Conservation (phyloP, 2,797 vertebrate species). For the Pogonophryne albipinna region DNA sequence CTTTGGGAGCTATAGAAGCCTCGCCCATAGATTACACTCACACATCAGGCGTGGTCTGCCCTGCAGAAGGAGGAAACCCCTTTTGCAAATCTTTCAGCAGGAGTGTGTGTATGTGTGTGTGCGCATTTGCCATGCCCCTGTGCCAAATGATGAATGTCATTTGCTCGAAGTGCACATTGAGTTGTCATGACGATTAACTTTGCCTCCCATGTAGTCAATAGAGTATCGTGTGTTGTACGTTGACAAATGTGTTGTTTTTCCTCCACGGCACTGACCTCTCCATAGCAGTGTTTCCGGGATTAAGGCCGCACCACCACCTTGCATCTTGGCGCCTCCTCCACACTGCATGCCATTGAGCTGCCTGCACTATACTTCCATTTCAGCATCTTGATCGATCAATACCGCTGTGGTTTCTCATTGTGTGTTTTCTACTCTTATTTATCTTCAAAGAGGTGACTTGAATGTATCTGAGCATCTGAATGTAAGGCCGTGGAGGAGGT, state of each 20-base stretch:
- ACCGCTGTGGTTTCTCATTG: constrained; percentile 64
- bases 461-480: constrained; percentile 69
- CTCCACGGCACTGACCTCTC: constrained; percentile 72
- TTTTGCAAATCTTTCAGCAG: constrained; percentile 34
- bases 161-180: constrained; percentile 77
- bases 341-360: constrained; percentile 77
- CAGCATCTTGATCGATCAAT: constrained; percentile 77
- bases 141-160: constrained; percentile 81
- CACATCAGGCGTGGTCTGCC: constrained; percentile 18
- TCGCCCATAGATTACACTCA: constrained; percentile 29
- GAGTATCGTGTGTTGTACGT: constrained; percentile 63
- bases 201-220: constrained; percentile 75
- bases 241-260: constrained; percentile 72
- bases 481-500: constrained; percentile 54
- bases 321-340: constrained; percentile 77
- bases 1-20: constrained; percentile 41
- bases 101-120: constrained; percentile 35
- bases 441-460: constrained; percentile 46
- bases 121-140: constrained; percentile 71
- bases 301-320: constrained; percentile 62
- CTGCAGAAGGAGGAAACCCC: constrained; percentile 11
- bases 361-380: constrained; percentile 75
- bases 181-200: constrained; percentile 73
- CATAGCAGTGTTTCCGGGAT: constrained; percentile 71
- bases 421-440: background rate